Evolutionary conservation across 2,113 vertebrate genomes (phyloP).

Genomic region (Gymnarchus niloticus): DNA sequence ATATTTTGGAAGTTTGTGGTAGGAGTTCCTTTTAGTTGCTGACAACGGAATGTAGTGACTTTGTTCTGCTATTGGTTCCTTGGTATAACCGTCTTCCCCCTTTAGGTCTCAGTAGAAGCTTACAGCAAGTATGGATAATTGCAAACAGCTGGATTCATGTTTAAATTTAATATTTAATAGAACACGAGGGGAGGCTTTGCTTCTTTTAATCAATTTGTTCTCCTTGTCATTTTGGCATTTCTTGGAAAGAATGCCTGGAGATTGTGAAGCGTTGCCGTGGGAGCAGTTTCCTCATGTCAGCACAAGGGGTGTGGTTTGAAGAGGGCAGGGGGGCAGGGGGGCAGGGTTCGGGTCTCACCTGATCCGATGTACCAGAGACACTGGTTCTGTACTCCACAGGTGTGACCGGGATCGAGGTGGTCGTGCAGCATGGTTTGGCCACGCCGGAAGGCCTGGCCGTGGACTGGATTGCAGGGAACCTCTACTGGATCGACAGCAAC

Average conservation of each 20-base stretch:
- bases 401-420: conserved; percentile 84
- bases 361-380: neutral
- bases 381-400: conserved; percentile 57
- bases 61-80: conserved; percentile 26
- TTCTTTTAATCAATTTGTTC: conserved; percentile 30
- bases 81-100: conserved; percentile 32
- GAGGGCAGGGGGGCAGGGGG: neutral
- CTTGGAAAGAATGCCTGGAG: conserved; percentile 13
- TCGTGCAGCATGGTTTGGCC: conserved; percentile 91
- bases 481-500: conserved; percentile 99
- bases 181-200: conserved; percentile 36
- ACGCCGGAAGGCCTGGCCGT: conserved; percentile 94
- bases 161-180: conserved; percentile 37
- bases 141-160: conserved; percentile 51
- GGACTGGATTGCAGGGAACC: conserved; percentile 94
- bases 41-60: conserved; percentile 15
- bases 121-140: conserved; percentile 44
- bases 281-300: neutral
- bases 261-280: conserved; percentile 9
- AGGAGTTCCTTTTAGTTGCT: conserved; percentile 8
- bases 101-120: conserved; percentile 35
- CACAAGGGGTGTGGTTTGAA: neutral
- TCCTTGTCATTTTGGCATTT: conserved; percentile 32
- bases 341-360: neutral
- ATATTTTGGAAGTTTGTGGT: neutral